Percentiles rank a stretch among this genome's conserved stretches.
phyloP scores from a whole-genome alignment of 2,113 vertebrate species.

The Petaurus breviceps region DNA sequence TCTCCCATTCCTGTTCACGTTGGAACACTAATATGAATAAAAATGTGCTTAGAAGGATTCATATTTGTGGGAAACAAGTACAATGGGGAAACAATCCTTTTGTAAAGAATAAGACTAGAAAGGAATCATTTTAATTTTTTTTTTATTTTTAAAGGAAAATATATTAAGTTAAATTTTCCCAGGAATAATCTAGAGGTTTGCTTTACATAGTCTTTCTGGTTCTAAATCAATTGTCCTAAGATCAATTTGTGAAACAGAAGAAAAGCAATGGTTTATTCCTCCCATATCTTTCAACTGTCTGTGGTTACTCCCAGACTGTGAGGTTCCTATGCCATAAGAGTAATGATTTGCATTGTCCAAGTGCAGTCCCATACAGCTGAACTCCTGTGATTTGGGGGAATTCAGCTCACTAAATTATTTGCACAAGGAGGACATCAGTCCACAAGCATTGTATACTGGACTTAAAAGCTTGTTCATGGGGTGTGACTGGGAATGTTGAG shows the following conservation, averaged over 20 bases:
- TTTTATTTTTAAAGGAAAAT: slow-evolving; percentile 11
- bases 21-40: slow-evolving; percentile 29
- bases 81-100: background rate
- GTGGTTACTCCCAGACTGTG: background rate
- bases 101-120: slow-evolving; percentile 12
- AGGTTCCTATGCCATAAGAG: background rate
- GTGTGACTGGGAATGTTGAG: background rate
- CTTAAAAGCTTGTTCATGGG: background rate
- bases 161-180: slow-evolving; percentile 4
- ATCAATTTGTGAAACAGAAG: background rate
- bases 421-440: background rate
- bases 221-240: background rate
- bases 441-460: background rate
- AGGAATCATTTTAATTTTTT: background rate
- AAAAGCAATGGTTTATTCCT: background rate
- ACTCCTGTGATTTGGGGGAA: background rate
- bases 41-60: background rate
- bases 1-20: background rate
- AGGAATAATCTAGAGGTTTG: background rate
- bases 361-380: background rate
- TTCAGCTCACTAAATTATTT: background rate
- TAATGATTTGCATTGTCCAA: background rate
- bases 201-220: background rate
- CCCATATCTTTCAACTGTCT: background rate
- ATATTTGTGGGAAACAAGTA: background rate